These are phyloP conservation scores for Typhlomys cinereus DNA, from an alignment of 2,113 vertebrate species.

Conservation along the genomic window DNA sequence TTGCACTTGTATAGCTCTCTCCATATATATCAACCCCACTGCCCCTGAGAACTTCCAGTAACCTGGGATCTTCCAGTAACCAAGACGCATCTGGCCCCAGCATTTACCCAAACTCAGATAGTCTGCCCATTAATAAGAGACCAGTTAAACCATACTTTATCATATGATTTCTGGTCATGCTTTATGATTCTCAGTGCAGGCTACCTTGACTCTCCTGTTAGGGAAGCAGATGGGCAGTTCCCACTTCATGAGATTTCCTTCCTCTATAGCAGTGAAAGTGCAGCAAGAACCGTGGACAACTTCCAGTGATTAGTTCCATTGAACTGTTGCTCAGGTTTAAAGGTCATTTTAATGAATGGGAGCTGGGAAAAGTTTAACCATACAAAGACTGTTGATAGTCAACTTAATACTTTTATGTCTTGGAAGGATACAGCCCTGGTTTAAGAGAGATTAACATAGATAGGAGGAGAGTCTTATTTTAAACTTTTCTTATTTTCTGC, in stretches of 20 bases:
- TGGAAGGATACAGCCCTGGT: neutral
- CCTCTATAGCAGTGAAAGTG: neutral
- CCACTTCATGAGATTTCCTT: neutral
- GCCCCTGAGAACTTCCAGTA: too few species aligned
- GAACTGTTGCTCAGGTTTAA: neutral
- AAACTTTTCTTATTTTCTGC: slow-evolving; percentile 37
- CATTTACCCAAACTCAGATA: neutral
- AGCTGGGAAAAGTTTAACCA: neutral
- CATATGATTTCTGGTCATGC: neutral
- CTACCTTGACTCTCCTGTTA: neutral
- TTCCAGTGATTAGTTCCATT: neutral
- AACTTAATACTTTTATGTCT: slow-evolving; percentile 26
- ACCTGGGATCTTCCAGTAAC: neutral
- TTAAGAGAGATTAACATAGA: slow-evolving; percentile 25
- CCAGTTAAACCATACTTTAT: too few species aligned
- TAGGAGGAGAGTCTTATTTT: neutral
- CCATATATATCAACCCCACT: neutral
- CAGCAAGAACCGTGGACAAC: neutral
- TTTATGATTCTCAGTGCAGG: neutral
- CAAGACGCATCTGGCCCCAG: neutral
- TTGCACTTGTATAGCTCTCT: neutral
- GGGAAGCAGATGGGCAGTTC: neutral
- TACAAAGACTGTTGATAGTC: slow-evolving; percentile 11
- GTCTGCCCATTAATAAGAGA: neutral
- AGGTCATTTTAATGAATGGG: slow-evolving; percentile 1